Evolutionary conservation across 1,140 invertebrate species (phyloP).

Genomic region (Achroia grisella): DNA sequence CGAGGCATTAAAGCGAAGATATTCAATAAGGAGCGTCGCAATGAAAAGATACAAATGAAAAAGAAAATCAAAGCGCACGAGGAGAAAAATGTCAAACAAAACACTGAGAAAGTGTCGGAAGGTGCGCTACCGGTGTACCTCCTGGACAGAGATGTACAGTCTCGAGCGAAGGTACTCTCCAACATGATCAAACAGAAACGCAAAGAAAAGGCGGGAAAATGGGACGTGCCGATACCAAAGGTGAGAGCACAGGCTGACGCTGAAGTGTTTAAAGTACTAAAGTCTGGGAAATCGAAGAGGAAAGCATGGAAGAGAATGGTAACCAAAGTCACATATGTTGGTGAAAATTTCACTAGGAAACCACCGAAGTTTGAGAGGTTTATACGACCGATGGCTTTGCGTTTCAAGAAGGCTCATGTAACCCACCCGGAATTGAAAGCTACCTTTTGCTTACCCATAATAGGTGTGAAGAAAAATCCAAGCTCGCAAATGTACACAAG

Average conservation of each 20-base stretch:
- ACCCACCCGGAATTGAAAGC: slow-evolving; percentile 99
- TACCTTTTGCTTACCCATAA: slow-evolving; percentile 98
- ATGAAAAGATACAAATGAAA: slow-evolving; percentile 99
- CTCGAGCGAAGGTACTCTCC: slow-evolving; percentile 94
- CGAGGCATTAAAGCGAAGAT: slow-evolving; percentile 98
- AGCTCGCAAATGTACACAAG: slow-evolving; percentile 97
- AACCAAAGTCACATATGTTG: slow-evolving; percentile 98
- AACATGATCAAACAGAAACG: slow-evolving; percentile 99
- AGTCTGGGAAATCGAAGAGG: slow-evolving; percentile 94
- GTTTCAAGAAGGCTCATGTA: slow-evolving; percentile 98
- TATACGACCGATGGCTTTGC: slow-evolving; percentile 97
- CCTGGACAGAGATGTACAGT: slow-evolving; percentile 96
- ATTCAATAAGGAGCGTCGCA: slow-evolving; percentile 96
- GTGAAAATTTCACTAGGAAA: slow-evolving; percentile 98
- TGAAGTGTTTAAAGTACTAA: slow-evolving; percentile 97
- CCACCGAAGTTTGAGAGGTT: slow-evolving; percentile 99
- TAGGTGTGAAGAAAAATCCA: slow-evolving; percentile 99
- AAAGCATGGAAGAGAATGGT: slow-evolving; percentile 99
- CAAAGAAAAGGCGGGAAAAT: slow-evolving; percentile 99
- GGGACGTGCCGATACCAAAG: slow-evolving; percentile 99
- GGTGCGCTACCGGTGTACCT: slow-evolving; percentile 97
- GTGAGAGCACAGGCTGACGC: slow-evolving; percentile 97
- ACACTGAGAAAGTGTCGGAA: slow-evolving; percentile 86
- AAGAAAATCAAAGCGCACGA: slow-evolving; percentile 96
- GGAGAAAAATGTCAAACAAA: slow-evolving; percentile 91